These are phyloP conservation scores for Percopsis transmontana DNA, from an alignment of 2,113 vertebrate genomes.

Conservation along the genomic window DNA sequence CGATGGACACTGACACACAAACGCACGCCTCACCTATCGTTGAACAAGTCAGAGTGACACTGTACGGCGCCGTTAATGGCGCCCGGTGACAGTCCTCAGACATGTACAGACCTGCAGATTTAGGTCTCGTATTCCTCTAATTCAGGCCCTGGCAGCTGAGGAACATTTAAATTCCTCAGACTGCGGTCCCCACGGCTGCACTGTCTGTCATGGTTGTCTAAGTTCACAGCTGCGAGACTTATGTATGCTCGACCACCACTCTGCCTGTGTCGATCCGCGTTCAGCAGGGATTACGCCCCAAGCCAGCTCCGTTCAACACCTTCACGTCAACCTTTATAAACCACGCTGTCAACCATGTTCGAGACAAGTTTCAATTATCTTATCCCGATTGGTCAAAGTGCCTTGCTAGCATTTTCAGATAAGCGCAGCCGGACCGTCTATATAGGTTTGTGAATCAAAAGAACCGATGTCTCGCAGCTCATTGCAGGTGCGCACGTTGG, in stretches of 20 bases:
- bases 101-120: constrained; percentile 48
- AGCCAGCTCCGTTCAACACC: constrained; percentile 9
- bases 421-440: no score
- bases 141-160: constrained; percentile 43
- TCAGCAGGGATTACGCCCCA: background rate
- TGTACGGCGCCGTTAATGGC: constrained; percentile 32
- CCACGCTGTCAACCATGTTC: background rate
- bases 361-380: constrained; percentile 10
- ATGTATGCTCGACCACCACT: background rate
- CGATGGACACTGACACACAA: constrained; percentile 28
- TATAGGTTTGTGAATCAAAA: no score
- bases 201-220: constrained; percentile 39
- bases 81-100: constrained; percentile 36
- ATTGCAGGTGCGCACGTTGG: constrained; percentile 52
- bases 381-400: background rate
- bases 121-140: constrained; percentile 53
- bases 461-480: no score
- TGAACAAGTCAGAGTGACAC: constrained; percentile 42
- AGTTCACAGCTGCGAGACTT: constrained; percentile 27
- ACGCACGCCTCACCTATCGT: constrained; percentile 18
- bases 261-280: constrained; percentile 5
- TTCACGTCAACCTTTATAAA: constrained; percentile 10
- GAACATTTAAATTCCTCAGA: constrained; percentile 36
- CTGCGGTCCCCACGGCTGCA: constrained; percentile 5
- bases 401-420: background rate